A percentile compares a stretch with the other conserved stretches of the same genome.
These are phyloP conservation scores for Papilio protenor DNA, from an alignment of 2,888 invertebrate species.

Conservation along the genomic window DNA sequence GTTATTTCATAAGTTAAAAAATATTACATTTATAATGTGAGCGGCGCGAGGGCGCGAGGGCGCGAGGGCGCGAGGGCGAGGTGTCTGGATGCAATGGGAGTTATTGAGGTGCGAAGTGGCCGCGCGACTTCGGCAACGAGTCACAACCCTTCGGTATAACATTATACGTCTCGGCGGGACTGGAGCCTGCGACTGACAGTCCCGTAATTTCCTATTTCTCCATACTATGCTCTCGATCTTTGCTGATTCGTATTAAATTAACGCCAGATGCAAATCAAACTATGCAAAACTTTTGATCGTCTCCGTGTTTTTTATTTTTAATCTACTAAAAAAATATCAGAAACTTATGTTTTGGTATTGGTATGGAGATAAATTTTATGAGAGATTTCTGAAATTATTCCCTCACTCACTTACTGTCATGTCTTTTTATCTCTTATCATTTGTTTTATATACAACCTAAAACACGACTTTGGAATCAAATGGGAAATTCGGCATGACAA, in stretches of 20 bases:
- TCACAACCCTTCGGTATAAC: conserved; percentile 9
- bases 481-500: background rate
- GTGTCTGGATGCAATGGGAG: background rate
- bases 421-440: too few relatives aligned
- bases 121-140: background rate
- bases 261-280: conserved; percentile 16
- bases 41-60: background rate
- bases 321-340: background rate
- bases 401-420: too few relatives aligned
- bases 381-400: too few relatives aligned
- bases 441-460: too few relatives aligned
- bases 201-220: conserved; percentile 26
- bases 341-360: background rate
- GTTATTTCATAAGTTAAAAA: too few relatives aligned
- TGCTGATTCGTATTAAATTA: conserved; percentile 12
- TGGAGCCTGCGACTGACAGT: conserved; percentile 21
- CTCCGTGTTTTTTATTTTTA: background rate
- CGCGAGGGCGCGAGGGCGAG: too few relatives aligned
- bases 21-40: background rate
- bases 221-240: background rate
- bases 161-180: conserved; percentile 8
- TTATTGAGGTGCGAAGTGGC: conserved; percentile 5
- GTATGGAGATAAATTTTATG: background rate
- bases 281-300: conserved; percentile 13
- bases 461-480: background rate